A percentile compares a stretch with the other conserved stretches of the same genome.
Conservation (phyloP, 2,797 vertebrate species). For the Neosalanx taihuensis region DNA sequence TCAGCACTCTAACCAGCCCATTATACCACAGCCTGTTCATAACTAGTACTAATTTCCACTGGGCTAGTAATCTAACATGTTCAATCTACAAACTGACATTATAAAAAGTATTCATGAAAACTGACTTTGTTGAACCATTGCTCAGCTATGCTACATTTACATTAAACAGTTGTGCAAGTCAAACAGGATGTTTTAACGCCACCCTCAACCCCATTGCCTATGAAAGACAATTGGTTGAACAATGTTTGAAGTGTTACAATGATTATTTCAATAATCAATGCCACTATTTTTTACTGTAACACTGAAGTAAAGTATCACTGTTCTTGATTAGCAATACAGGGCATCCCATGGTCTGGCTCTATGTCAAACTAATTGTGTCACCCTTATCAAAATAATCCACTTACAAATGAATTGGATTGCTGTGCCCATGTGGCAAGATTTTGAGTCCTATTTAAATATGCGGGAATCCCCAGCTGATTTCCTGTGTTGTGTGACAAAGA, state of each 20-base stretch:
- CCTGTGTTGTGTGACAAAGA: constrained; percentile 35
- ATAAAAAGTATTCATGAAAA: constrained; percentile 28
- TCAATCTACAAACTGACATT: constrained; percentile 7
- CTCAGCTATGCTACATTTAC: too few species aligned
- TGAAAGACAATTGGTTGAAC: neutral
- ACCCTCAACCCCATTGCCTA: too few species aligned
- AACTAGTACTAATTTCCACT: neutral
- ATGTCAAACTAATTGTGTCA: constrained; percentile 35
- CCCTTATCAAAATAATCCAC: constrained; percentile 52
- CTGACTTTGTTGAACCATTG: constrained; percentile 25
- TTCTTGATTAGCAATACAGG: constrained; percentile 51
- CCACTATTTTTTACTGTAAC: constrained; percentile 44
- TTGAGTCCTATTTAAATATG: constrained; percentile 23
- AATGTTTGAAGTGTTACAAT: constrained; percentile 51
- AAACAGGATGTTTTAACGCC: too few species aligned
- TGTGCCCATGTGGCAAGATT: constrained; percentile 13
- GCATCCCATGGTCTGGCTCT: constrained; percentile 17
- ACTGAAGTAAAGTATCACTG: constrained; percentile 38
- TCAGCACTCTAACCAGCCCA: neutral
- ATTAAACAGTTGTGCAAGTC: too few species aligned
- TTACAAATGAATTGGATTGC: constrained; percentile 34
- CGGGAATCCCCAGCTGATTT: constrained; percentile 9
- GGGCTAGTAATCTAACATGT: neutral
- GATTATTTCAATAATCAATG: constrained; percentile 47
- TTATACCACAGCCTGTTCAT: neutral